Evolutionary conservation across 2,113 vertebrate genomes (phyloP).

Genomic region (Protobothrops mucrosquamatus): DNA sequence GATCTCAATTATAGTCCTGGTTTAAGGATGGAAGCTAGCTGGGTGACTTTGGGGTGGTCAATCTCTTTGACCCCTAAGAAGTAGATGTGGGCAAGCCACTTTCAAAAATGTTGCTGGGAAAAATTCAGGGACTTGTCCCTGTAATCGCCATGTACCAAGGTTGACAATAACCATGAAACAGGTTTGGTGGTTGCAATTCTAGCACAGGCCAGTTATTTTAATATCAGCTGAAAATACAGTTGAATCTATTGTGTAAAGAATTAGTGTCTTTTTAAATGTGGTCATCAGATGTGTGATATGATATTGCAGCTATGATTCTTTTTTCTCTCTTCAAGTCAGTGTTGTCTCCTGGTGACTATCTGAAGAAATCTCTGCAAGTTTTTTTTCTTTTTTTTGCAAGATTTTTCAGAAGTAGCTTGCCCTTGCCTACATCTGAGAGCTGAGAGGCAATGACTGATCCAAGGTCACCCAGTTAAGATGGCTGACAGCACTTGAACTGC

Average conservation of each 20-base stretch:
- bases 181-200: background rate
- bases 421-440: background rate
- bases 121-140: background rate
- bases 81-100: background rate
- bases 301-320: background rate
- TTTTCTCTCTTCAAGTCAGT: background rate
- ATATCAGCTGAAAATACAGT: background rate
- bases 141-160: background rate
- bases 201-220: background rate
- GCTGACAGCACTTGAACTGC: background rate
- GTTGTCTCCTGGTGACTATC: background rate
- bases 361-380: background rate
- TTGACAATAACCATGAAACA: background rate
- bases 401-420: background rate
- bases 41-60: background rate
- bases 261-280: background rate
- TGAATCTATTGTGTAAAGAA: background rate
- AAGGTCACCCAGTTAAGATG: background rate
- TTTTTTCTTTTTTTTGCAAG: background rate
- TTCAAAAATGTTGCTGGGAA: background rate
- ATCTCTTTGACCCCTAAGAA: background rate
- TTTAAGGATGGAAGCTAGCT: background rate
- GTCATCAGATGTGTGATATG: background rate
- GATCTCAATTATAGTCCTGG: background rate
- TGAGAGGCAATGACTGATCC: background rate